phyloP scores from a whole-genome alignment of 2,113 vertebrate genomes.

The Gnathonemus longibarbis region DNA sequence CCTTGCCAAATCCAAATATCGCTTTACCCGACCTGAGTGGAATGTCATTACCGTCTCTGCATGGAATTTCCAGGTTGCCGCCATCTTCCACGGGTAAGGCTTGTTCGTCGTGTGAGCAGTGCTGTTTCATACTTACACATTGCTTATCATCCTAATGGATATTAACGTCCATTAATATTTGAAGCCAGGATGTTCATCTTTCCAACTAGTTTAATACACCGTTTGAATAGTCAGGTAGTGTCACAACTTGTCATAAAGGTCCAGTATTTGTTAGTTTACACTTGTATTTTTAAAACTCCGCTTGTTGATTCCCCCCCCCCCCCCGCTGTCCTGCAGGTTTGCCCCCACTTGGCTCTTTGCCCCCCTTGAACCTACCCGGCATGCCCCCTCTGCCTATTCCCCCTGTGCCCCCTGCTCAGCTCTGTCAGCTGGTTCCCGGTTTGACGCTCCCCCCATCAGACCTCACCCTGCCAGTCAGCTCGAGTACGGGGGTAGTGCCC shows the following conservation, averaged over 20 bases:
- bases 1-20: constrained; percentile 69
- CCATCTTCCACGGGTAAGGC: constrained; percentile 16
- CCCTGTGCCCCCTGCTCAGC: constrained; percentile 59
- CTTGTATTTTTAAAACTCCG: background rate
- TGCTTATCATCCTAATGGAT: background rate
- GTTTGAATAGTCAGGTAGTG: background rate
- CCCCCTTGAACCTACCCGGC: constrained; percentile 60
- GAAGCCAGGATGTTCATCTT: background rate
- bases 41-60: constrained; percentile 39
- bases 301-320: constrained; percentile 3
- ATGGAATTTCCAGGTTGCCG: constrained; percentile 51
- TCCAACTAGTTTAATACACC: background rate
- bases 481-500: constrained; percentile 31
- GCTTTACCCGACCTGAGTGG: constrained; percentile 59
- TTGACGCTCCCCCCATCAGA: constrained; percentile 47
- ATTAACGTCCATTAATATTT: background rate
- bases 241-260: background rate
- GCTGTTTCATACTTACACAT: background rate
- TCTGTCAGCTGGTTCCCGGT: constrained; percentile 58
- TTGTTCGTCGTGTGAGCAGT: background rate
- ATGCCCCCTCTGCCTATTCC: constrained; percentile 59
- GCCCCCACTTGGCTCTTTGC: constrained; percentile 58
- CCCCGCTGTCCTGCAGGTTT: constrained; percentile 57
- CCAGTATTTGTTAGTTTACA: background rate
- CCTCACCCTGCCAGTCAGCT: constrained; percentile 28